phyloP scores from a whole-genome alignment of 2,113 vertebrate species.

The Eidolon helvum region DNA sequence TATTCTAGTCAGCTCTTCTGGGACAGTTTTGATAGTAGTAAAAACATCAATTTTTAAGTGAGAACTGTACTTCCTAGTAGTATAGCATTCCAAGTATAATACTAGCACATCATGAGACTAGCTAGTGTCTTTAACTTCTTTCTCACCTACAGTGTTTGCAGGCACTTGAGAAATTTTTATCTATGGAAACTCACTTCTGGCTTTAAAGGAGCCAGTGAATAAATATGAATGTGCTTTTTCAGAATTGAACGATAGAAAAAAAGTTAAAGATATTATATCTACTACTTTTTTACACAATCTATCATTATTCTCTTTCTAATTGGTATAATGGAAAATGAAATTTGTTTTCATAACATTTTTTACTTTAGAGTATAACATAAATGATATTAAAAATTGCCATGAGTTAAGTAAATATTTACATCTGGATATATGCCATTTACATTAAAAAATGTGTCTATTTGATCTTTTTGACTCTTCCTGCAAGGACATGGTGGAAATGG shows the following conservation, averaged over 20 bases:
- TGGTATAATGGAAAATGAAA: background rate
- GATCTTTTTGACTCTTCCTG: conserved; percentile 52
- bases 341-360: background rate
- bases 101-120: background rate
- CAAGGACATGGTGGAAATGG: conserved; percentile 98
- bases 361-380: background rate
- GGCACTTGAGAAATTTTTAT: conserved; percentile 9
- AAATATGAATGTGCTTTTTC: background rate
- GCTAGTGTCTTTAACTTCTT: background rate
- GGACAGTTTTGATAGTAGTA: background rate
- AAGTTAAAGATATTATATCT: background rate
- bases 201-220: background rate
- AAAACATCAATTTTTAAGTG: background rate
- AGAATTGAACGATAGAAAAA: conserved; percentile 6
- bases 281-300: background rate
- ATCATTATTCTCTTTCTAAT: background rate
- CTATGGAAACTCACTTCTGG: background rate
- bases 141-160: background rate
- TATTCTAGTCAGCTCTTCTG: background rate
- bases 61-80: background rate
- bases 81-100: background rate
- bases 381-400: background rate
- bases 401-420: background rate
- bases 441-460: background rate
- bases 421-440: background rate